Conservation (phyloP, 1,140 invertebrate species). For the Drosophila mayri region DNA sequence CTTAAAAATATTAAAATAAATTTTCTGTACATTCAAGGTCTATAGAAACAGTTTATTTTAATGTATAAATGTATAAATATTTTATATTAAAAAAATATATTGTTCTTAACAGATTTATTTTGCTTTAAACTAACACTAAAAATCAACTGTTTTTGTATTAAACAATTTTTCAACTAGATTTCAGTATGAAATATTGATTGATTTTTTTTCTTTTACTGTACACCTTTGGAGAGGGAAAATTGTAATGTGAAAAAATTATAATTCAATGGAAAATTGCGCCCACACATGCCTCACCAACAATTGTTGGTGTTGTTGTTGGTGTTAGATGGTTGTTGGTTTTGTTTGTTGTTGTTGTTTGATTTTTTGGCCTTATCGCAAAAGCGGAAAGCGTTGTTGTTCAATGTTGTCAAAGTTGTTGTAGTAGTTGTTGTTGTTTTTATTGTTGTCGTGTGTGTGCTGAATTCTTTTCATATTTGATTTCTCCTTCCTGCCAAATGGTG, state of each 20-base stretch:
- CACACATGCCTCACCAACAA: conserved; percentile 71
- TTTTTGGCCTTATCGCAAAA: conserved; percentile 57
- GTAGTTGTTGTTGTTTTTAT: conserved; percentile 17
- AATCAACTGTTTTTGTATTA: too few species aligned
- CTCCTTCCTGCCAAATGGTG: conserved; percentile 16
- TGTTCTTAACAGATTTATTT: too few species aligned
- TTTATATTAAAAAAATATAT: too few species aligned
- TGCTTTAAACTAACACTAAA: too few species aligned
- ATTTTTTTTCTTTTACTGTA: background rate
- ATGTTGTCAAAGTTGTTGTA: conserved; percentile 39
- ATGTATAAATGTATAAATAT: too few species aligned
- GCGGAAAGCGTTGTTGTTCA: conserved; percentile 75
- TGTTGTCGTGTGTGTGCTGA: conserved; percentile 19
- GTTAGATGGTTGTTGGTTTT: conserved; percentile 36
- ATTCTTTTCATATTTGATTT: conserved; percentile 50
- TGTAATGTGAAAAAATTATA: conserved; percentile 73
- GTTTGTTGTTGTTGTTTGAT: conserved; percentile 33
- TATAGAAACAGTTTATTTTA: too few species aligned
- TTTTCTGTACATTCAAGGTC: too few species aligned
- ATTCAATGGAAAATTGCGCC: conserved; percentile 84
- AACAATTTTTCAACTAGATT: too few species aligned
- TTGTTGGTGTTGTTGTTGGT: conserved; percentile 40
- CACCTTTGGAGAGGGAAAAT: conserved; percentile 33
- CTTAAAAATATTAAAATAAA: too few species aligned
- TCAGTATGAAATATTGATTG: too few species aligned